Conservation (phyloP, 2,113 vertebrate species). For the Pygathrix nemaeus region DNA sequence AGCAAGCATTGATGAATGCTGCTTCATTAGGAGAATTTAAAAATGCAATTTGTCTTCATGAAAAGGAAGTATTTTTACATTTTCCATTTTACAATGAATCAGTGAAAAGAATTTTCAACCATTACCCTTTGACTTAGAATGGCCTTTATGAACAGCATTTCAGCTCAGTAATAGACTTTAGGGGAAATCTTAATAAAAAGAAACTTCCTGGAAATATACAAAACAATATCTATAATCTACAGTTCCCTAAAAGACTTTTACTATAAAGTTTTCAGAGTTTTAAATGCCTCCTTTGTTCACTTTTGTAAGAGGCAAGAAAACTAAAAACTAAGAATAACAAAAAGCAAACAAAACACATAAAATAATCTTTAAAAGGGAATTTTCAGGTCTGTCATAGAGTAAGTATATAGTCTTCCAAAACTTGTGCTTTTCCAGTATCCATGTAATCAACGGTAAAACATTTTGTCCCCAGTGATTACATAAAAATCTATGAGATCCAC, state of each 20-base stretch:
- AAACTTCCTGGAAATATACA: conserved; percentile 12
- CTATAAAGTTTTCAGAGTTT: conserved; percentile 15
- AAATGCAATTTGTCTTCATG: conserved; percentile 87
- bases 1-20: conserved; percentile 84
- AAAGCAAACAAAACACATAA: background rate
- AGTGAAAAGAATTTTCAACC: conserved; percentile 77
- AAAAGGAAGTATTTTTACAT: conserved; percentile 83
- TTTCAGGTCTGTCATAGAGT: background rate
- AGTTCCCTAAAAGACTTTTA: background rate
- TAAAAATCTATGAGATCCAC: background rate
- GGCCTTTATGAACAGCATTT: conserved; percentile 57
- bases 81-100: conserved; percentile 79
- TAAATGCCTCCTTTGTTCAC: background rate
- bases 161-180: conserved; percentile 65
- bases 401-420: background rate
- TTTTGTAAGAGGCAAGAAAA: background rate
- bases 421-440: background rate
- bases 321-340: background rate
- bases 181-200: conserved; percentile 39
- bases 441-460: background rate
- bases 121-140: conserved; percentile 77
- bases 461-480: background rate
- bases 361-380: background rate
- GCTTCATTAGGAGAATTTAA: conserved; percentile 88
- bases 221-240: background rate